phyloP scores from a whole-genome alignment of 2,888 invertebrate species.

The Physocephala rufipes region DNA sequence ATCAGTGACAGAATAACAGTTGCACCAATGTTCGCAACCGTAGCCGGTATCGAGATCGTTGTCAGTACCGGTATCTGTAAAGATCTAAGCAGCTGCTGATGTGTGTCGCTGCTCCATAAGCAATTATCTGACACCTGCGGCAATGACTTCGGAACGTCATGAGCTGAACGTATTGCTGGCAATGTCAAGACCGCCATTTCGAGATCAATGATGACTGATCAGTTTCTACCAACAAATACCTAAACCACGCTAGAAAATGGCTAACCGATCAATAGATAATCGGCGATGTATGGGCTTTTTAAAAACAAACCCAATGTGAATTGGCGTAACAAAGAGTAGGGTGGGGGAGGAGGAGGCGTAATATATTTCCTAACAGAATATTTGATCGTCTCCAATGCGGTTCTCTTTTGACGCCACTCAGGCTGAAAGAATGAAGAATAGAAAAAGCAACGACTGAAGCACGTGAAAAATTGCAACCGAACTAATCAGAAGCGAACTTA shows the following conservation, averaged over 20 bases:
- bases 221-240: neutral
- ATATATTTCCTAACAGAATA: neutral
- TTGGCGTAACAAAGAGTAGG: neutral
- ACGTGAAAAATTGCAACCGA: neutral
- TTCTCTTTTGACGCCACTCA: neutral
- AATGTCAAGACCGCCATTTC: slow-evolving; percentile 20
- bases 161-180: slow-evolving; percentile 21
- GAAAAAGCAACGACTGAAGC: neutral
- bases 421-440: too few relatives aligned
- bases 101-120: slow-evolving; percentile 13
- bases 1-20: slow-evolving; percentile 11
- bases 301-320: neutral
- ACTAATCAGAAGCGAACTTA: slow-evolving; percentile 35
- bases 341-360: neutral
- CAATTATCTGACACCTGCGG: slow-evolving; percentile 17
- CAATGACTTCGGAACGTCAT: slow-evolving; percentile 45
- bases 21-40: slow-evolving; percentile 2
- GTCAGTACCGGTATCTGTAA: neutral
- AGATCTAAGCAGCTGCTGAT: neutral
- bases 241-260: neutral
- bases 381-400: neutral
- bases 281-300: too few relatives aligned
- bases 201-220: slow-evolving; percentile 3
- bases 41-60: neutral
- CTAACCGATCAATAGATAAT: neutral